Evolutionary conservation across 2,113 vertebrate species (phyloP).

Genomic region (Corydoras sp.): DNA sequence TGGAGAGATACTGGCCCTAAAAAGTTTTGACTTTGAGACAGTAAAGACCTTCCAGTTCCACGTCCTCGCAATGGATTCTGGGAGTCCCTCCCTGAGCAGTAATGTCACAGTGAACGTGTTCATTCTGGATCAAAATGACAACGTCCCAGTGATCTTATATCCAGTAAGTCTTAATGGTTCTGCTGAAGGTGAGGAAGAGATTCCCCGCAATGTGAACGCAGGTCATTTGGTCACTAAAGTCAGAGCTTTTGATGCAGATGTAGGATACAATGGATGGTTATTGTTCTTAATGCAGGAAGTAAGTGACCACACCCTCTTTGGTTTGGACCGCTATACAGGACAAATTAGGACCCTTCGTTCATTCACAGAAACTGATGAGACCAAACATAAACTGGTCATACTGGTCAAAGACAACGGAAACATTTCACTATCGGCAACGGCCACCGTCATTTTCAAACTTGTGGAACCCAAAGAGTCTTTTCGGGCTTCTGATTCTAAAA

Average conservation of each 20-base stretch:
- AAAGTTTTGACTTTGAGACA: constrained; percentile 63
- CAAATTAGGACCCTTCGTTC: constrained; percentile 57
- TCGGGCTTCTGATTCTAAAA: constrained; percentile 33
- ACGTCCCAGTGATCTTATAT: constrained; percentile 60
- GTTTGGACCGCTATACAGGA: constrained; percentile 56
- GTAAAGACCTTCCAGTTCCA: constrained; percentile 60
- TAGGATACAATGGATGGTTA: constrained; percentile 63
- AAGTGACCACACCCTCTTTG: constrained; percentile 54
- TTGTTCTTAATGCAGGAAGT: constrained; percentile 57
- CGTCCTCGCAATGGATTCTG: constrained; percentile 57
- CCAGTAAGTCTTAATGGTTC: constrained; percentile 60
- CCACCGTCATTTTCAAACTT: constrained; percentile 38
- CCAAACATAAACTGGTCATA: constrained; percentile 49
- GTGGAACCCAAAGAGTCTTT: constrained; percentile 46
- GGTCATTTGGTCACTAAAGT: constrained; percentile 61
- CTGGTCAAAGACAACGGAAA: constrained; percentile 49
- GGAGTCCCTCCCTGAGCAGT: constrained; percentile 53
- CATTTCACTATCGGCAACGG: constrained; percentile 41
- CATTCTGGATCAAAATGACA: constrained; percentile 62
- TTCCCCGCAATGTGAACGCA: constrained; percentile 54
- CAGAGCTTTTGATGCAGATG: constrained; percentile 59
- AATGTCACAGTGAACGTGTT: constrained; percentile 58
- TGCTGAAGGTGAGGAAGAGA: constrained; percentile 53
- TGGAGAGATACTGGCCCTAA: constrained; percentile 52
- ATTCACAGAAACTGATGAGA: constrained; percentile 56